Percentiles rank a stretch among this genome's conserved stretches.
phyloP scores from a whole-genome alignment of 2,797 vertebrate genomes.

The Danio kyathit region DNA sequence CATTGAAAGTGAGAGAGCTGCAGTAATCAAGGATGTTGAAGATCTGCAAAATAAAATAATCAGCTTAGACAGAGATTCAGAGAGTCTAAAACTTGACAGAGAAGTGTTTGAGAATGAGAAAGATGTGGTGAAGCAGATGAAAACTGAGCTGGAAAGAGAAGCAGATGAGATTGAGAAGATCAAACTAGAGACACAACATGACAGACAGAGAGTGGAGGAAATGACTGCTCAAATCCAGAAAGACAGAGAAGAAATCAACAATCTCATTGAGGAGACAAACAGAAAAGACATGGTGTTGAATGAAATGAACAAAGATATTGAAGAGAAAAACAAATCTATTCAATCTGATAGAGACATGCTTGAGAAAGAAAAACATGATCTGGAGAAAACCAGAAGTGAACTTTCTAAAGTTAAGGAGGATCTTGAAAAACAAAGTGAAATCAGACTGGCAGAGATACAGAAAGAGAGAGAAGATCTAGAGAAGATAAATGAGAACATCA shows the following conservation, averaged over 20 bases:
- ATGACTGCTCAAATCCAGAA: slow-evolving; percentile 27
- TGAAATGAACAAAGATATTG: not conserved
- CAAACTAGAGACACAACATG: not conserved
- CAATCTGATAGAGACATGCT: not conserved
- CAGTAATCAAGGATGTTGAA: not conserved
- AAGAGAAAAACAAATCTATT: not conserved
- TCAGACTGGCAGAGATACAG: not conserved
- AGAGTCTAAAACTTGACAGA: slow-evolving; percentile 4
- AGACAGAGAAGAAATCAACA: not conserved
- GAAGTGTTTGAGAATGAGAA: slow-evolving; percentile 19
- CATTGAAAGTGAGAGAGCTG: slow-evolving; percentile 5
- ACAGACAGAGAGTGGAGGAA: not conserved
- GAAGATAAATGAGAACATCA: not conserved
- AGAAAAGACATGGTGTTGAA: not conserved
- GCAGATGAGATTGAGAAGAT: not conserved
- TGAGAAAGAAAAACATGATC: not conserved
- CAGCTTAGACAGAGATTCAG: not conserved
- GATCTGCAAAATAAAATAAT: no score
- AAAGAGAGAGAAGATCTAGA: slow-evolving; percentile 10
- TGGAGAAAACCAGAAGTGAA: not conserved
- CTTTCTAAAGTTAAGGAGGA: not conserved
- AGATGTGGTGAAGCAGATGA: not conserved
- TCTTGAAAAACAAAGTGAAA: slow-evolving; percentile 8
- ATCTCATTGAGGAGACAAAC: slow-evolving; percentile 1
- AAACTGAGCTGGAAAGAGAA: slow-evolving; percentile 20